Evolutionary conservation across 2,113 vertebrate species (phyloP), one percentile per base, ranked within the genome.

Genomic region (Corythaixoides concolor): DNA sequence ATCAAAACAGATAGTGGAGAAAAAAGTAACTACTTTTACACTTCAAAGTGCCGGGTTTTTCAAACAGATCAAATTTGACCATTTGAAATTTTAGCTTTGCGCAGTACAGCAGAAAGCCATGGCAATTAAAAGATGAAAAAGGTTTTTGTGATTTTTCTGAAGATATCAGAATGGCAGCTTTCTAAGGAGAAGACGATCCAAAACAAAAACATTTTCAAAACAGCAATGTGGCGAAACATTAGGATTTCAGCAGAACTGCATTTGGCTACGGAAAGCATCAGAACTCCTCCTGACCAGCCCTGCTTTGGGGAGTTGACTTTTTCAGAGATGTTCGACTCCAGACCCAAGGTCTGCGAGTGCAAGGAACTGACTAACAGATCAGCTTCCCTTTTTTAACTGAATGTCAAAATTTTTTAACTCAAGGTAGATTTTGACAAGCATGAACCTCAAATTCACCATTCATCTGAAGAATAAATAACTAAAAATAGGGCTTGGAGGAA

Each of bases 81-180:
- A 80, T 89, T 74, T 75, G 84, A 91, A 92, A 81, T 77, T 22
- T 24, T 4, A 77, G 37, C 83, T 95, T 59, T 70, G 47, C 78
- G 74, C 55, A 66, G 33, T 20, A 22, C 70, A 72, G 88, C 67
- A 92, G 86, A 84, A 58, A 90, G 59, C 55, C 43, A 24, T 39
- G n/a, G 15, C 86, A 95, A 89, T 90, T 96, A 93, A 89, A 84
- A 96, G 86, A 96, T 94, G 43, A 82, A 87, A 87, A 87, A 47
- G 7, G 8, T 0, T 15, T 9, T 30, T 84, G 56, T 49, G 32
- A 28, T 93, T 89, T 85, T 80, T 53, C 72, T 83, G 79, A 77
- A 56, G 66, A 52, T 43, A 90, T 18, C 64, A 27, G 73, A 72
- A 39, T 27, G 77, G 83, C 32, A 74, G 53, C 41, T 90, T 95